These are phyloP conservation scores for Cabera pusaria DNA, from an alignment of 2,888 invertebrate species.

Conservation along the genomic window DNA sequence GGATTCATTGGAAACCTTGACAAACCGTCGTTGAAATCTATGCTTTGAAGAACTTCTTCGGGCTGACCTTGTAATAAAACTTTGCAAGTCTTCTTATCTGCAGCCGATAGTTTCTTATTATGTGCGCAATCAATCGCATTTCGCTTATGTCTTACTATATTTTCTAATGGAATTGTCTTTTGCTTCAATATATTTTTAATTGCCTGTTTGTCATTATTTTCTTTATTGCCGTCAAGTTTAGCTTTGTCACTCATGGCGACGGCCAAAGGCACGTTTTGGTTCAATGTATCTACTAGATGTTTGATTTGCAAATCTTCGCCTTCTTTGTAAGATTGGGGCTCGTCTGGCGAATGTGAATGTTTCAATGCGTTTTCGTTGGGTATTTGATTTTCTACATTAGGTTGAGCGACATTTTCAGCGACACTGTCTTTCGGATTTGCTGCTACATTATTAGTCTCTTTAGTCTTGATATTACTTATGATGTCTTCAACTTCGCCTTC, in stretches of 20 bases:
- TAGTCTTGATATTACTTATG: too few relatives aligned
- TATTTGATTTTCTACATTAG: neutral
- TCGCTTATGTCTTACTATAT: slow-evolving; percentile 52
- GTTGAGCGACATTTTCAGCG: neutral
- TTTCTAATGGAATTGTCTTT: slow-evolving; percentile 2
- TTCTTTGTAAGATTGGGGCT: slow-evolving; percentile 66
- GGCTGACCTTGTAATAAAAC: slow-evolving; percentile 25
- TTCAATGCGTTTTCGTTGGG: slow-evolving; percentile 7
- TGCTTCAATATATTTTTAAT: neutral
- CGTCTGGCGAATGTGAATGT: slow-evolving; percentile 62
- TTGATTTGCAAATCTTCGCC: slow-evolving; percentile 56
- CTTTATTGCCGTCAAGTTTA: slow-evolving; percentile 27
- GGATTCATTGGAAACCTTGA: slow-evolving; percentile 48
- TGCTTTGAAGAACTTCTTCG: slow-evolving; percentile 41
- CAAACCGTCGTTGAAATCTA: slow-evolving; percentile 51
- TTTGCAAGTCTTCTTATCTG: slow-evolving; percentile 61
- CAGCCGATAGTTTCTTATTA: slow-evolving; percentile 44
- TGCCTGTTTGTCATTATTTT: slow-evolving; percentile 3
- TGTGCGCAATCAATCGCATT: slow-evolving; percentile 63
- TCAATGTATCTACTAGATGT: slow-evolving; percentile 24
- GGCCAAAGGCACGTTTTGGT: slow-evolving; percentile 53
- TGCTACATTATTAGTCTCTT: too few relatives aligned
- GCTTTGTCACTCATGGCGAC: slow-evolving; percentile 46
- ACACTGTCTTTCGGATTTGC: neutral
- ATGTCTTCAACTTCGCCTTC: too few relatives aligned